Evolutionary conservation across 2,888 invertebrate species (phyloP), one percentile per base, ranked within the genome.

Genomic region (Nymphalis polychloros): DNA sequence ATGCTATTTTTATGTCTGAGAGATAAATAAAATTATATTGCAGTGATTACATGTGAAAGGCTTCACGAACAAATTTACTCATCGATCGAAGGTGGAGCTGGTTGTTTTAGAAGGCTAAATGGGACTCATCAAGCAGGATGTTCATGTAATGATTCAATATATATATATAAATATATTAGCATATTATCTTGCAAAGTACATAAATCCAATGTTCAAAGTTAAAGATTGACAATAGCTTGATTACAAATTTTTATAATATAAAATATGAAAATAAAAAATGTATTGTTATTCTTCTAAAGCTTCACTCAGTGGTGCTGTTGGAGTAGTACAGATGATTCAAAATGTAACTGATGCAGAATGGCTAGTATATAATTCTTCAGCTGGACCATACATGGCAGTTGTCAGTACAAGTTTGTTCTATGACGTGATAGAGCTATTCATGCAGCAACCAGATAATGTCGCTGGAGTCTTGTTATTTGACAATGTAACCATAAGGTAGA

Each of bases 41-140:
- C 76, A 95, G 95, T 79, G 68, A 82, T 73, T 50, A 63, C 81
- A 77, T 87, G 92, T 63, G 94, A 94, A 79, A 92, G 97, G 77
- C 94, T 95, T n/a, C 95, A 95, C 82, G 95, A 96, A 80, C 95
- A 95, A 89, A 97, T 98, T 93, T 98, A 97, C 81, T 94, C 95
- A 76, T 87, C 94, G 16, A 94, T 98, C 64, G 93, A 94, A 76
- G 96, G 95, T 59, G 94, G 94, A 59, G 93, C 94, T 67, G 95
- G 96, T 63, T 99, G 99, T 91, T 98, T 98, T 83, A 94, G 98
- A 73, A 94, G 98, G 72, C 90, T 99, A 72, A 99, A 99, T 94
- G 98, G 96, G 68, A 99, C 99, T 16, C 97, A 98, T 90, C 97
- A 98, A 90, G 96, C 96, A 76, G 99, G 99, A 71, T 99, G 99